phyloP scores from a whole-genome alignment of 92 coral and sea anemone genomes.

The Ricordea florida region DNA sequence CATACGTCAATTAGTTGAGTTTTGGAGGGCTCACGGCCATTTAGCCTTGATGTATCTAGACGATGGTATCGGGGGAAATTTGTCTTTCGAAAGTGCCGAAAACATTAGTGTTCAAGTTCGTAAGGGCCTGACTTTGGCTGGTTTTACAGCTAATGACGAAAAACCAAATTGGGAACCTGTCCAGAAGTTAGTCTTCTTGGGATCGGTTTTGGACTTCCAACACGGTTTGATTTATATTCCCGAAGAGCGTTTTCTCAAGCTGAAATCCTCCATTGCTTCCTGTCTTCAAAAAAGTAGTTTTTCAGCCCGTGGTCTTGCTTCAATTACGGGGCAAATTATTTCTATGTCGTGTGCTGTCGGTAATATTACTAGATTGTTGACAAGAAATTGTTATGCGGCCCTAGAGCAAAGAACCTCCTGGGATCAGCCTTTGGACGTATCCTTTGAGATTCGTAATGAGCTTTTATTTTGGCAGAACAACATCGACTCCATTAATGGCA shows the following conservation, averaged over 20 bases:
- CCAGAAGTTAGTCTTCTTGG: conserved; percentile 29
- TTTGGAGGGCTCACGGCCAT: conserved; percentile 41
- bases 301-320: conserved; percentile 32
- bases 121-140: conserved; percentile 35
- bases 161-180: conserved; percentile 44
- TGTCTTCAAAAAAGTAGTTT: not conserved
- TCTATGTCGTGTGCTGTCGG: conserved; percentile 63
- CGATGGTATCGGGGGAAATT: conserved; percentile 40
- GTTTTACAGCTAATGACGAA: conserved; percentile 50
- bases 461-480: conserved; percentile 36
- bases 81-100: conserved; percentile 1
- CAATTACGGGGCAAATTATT: conserved; percentile 55
- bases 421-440: conserved; percentile 20
- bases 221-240: conserved; percentile 40
- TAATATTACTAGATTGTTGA: conserved; percentile 42
- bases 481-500: conserved; percentile 48
- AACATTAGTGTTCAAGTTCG: conserved; percentile 16
- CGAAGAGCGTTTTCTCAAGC: conserved; percentile 18
- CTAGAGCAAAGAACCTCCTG: conserved; percentile 50
- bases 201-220: conserved; percentile 41
- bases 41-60: conserved; percentile 5
- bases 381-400: conserved; percentile 45
- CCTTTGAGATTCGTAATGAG: conserved; percentile 20
- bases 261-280: conserved; percentile 32
- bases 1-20: conserved; percentile 51